Evolutionary conservation across 30 jellyfish, hydroid and myxozoan species (phyloP).

Genomic region (Turritopsis dohrnii): DNA sequence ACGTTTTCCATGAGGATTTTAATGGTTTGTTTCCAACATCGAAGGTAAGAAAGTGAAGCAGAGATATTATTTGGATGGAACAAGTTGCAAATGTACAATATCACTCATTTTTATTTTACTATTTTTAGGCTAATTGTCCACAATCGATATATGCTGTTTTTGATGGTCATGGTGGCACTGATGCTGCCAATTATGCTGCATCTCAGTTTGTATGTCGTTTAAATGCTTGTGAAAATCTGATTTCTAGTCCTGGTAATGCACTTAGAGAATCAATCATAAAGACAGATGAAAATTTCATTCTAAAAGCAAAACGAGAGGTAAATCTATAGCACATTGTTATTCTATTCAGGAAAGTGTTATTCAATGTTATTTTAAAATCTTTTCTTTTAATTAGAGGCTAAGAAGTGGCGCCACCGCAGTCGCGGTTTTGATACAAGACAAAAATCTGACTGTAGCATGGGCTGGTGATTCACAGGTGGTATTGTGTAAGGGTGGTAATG

Average conservation of each 20-base stretch:
- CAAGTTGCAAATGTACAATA: background rate
- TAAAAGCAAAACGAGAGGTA: conserved; percentile 79
- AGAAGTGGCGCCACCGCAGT: conserved; percentile 90
- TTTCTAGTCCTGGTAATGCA: conserved; percentile 49
- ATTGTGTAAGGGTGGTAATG: conserved; percentile 62
- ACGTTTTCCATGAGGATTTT: conserved; percentile 42
- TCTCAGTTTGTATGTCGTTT: conserved; percentile 59
- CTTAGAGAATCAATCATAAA: conserved; percentile 52
- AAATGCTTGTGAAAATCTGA: conserved; percentile 35
- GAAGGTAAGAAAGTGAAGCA: conserved; percentile 30
- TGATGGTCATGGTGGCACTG: conserved; percentile 98
- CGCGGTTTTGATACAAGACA: conserved; percentile 51
- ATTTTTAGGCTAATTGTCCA: background rate
- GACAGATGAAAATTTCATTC: conserved; percentile 73
- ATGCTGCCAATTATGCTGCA: conserved; percentile 95
- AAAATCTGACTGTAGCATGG: conserved; percentile 67
- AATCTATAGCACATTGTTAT: background rate
- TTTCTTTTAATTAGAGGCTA: conserved; percentile 47
- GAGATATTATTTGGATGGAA: background rate
- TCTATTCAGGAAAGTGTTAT: background rate
- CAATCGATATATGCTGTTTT: conserved; percentile 69
- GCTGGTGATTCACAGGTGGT: conserved; percentile 88
- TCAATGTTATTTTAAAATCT: too few relatives aligned
- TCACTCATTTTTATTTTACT: too few relatives aligned
- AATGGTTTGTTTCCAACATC: conserved; percentile 49